These are phyloP conservation scores for Melanchra persicariae DNA, from an alignment of 2,888 invertebrate genomes.

Conservation along the genomic window DNA sequence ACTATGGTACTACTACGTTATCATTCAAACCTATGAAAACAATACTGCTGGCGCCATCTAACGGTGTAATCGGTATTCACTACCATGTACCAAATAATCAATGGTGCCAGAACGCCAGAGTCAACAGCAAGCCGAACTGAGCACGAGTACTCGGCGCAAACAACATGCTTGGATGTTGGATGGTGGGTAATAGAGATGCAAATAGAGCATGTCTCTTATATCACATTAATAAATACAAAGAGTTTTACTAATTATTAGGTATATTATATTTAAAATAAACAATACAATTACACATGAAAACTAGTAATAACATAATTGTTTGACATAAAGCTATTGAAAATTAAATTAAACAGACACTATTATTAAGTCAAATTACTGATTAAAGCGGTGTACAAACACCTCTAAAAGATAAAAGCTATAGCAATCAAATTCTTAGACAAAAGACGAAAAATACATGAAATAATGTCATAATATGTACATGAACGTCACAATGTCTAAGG, in stretches of 20 bases:
- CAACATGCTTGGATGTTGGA: neutral
- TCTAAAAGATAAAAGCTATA: slow-evolving; percentile 53
- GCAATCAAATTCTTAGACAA: slow-evolving; percentile 31
- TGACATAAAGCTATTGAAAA: slow-evolving; percentile 58
- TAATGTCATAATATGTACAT: slow-evolving; percentile 31
- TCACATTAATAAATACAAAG: neutral
- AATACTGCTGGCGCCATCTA: no score
- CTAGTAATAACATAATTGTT: slow-evolving; percentile 60
- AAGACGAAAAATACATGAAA: slow-evolving; percentile 25
- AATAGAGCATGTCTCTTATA: neutral
- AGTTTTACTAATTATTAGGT: slow-evolving; percentile 26
- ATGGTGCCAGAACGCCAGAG: no score
- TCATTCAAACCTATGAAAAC: no score
- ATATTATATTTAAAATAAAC: slow-evolving; percentile 64
- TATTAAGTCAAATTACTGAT: slow-evolving; percentile 51
- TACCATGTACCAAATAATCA: no score
- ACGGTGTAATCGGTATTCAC: no score
- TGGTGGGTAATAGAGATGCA: neutral
- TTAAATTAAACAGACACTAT: slow-evolving; percentile 52
- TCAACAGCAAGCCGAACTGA: no score
- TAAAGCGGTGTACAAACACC: slow-evolving; percentile 47
- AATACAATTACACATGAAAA: slow-evolving; percentile 61
- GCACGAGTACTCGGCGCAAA: no score
- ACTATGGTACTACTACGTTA: no score
- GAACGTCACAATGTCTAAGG: slow-evolving; percentile 23